Conservation (phyloP, 2,888 invertebrate genomes). For the Noctua pronuba region DNA sequence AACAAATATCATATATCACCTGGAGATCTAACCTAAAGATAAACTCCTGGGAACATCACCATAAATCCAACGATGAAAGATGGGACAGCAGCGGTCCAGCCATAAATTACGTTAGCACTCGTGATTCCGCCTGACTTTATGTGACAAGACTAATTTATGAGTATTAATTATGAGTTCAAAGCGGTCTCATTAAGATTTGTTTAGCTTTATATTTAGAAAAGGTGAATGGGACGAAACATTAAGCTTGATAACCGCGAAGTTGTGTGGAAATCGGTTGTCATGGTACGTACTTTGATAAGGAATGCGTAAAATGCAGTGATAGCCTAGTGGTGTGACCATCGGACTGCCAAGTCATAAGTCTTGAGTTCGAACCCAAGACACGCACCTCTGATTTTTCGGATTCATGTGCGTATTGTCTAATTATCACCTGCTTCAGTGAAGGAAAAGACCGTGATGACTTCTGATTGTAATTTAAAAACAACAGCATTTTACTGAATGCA, state of each 20-base stretch:
- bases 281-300: no score
- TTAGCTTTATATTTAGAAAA: slow-evolving; percentile 32
- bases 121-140: slow-evolving; percentile 52
- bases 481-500: no score
- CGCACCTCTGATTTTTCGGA: no score
- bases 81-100: slow-evolving; percentile 9
- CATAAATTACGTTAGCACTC: slow-evolving; percentile 48
- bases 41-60: slow-evolving; percentile 12
- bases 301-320: no score
- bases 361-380: no score
- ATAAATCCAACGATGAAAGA: slow-evolving; percentile 56
- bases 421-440: no score
- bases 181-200: slow-evolving; percentile 21
- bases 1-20: slow-evolving; percentile 9
- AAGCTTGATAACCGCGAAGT: neutral
- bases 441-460: no score
- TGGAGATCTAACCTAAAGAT: slow-evolving; percentile 23
- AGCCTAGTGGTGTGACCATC: no score
- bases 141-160: slow-evolving; percentile 65
- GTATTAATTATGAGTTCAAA: slow-evolving; percentile 64
- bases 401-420: no score
- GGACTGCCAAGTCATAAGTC: no score
- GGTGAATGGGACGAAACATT: slow-evolving; percentile 11
- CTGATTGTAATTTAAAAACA: no score
- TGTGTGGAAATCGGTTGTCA: neutral